Evolutionary conservation across 1,140 invertebrate species (phyloP), one percentile per base, ranked within the genome.

Genomic region (Melipona quadrifasciata): DNA sequence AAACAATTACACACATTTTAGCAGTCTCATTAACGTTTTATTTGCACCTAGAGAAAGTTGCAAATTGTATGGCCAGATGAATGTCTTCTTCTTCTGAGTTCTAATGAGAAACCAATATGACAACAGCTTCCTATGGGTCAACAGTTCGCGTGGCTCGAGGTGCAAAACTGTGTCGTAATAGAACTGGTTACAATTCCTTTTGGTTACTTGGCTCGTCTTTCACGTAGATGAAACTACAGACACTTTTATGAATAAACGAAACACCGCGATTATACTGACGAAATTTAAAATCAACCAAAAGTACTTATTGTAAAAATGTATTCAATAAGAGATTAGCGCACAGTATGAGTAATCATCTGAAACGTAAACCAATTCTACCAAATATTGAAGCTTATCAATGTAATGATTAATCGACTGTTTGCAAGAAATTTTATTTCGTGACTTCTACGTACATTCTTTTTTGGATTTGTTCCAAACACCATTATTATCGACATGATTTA

Each of bases 11-110:
- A 34, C 61, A 47, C 51, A 27, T 75, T 34, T 79, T 31, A 24
- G 21, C 24, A 34, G 61, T 5, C 70, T 67, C 61, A 57, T 73
- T 57, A 21, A 70, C 73, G n/a, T 17, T 82, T 70, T 81, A 84
- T 88, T 90, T 90, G 76, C 86, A 82, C 85, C 81, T 70, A 86
- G 88, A 86, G 89, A 90, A 89, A 88, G 89, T 75, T 80, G 65
- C 64, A 72, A 76, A 16, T 17, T 78, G 75, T 71, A 74, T 70
- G 14, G 19, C 17, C 27, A 55, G 57, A 57, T 34, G 72, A 47
- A 47, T 47, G 39, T 47, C 39, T 47, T 73, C 39, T 47, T 73
- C 57, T n/a, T 57, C 68, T 31, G 31, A 6, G 72, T 57, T 53
- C 34, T 57, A 76, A 67, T 21, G 51, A 67, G 71, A 55, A 70